Percentiles rank a stretch among this genome's conserved stretches.
These are phyloP conservation scores for Diorhabda sublineata DNA, from an alignment of 1,140 invertebrate genomes.

Conservation along the genomic window DNA sequence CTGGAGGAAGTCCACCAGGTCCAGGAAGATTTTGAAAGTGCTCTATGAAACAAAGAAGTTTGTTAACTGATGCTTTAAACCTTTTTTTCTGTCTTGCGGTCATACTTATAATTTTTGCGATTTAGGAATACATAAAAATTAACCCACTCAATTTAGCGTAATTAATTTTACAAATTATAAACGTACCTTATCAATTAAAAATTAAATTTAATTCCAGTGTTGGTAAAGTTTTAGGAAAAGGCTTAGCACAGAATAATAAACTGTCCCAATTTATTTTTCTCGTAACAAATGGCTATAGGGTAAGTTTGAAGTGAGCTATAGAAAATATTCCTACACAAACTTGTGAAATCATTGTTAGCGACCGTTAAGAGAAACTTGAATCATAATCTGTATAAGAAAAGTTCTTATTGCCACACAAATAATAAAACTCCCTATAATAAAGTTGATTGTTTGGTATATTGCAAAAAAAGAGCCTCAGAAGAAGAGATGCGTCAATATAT, in stretches of 20 bases:
- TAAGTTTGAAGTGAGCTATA: slow-evolving; percentile 23
- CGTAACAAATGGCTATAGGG: slow-evolving; percentile 21
- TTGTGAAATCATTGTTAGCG: slow-evolving; percentile 31
- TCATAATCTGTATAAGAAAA: slow-evolving; percentile 35
- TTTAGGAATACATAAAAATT: too few relatives aligned
- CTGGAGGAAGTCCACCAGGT: too few relatives aligned
- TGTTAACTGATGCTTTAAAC: too few relatives aligned
- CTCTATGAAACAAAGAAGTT: too few relatives aligned
- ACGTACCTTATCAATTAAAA: not conserved
- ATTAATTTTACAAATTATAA: too few relatives aligned
- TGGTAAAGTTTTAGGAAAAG: not conserved
- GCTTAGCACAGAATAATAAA: slow-evolving; percentile 18
- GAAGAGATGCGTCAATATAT: slow-evolving; percentile 7
- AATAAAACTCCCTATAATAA: slow-evolving; percentile 26
- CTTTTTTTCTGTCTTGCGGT: too few relatives aligned
- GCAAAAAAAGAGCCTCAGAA: slow-evolving; percentile 6
- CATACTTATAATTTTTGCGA: too few relatives aligned
- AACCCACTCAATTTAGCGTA: too few relatives aligned
- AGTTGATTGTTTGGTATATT: slow-evolving; percentile 11
- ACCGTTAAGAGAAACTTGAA: slow-evolving; percentile 31
- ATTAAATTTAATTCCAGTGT: not conserved
- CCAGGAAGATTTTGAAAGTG: too few relatives aligned
- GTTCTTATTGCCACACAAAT: slow-evolving; percentile 32
- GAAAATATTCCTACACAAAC: slow-evolving; percentile 33
- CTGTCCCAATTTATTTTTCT: slow-evolving; percentile 22